Conservation (phyloP, 1,140 invertebrate species). For the Dolichoris vasculosae region DNA sequence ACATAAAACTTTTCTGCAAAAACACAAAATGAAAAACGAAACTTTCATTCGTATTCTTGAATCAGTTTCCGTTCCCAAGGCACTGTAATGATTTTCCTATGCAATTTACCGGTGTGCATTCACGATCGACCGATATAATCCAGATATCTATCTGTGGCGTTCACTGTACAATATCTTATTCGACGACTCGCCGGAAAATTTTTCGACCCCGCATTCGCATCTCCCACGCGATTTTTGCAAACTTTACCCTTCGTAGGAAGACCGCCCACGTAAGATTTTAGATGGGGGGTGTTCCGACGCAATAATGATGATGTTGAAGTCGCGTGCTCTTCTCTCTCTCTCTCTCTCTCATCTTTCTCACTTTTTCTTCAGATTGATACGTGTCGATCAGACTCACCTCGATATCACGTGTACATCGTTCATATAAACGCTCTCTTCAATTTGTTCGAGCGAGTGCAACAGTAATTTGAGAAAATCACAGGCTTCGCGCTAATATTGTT, state of each 20-base stretch:
- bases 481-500: not conserved
- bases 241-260: not conserved
- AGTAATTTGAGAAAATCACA: slow-evolving; percentile 14
- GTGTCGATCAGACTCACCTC: not conserved
- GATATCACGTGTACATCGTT: not conserved
- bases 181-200: not conserved
- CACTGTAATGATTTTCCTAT: not conserved
- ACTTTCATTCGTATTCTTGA: not conserved
- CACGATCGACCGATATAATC: slow-evolving; percentile 8
- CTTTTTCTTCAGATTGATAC: not conserved
- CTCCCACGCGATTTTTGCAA: not conserved
- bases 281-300: not conserved
- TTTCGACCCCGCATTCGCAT: not conserved
- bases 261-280: slow-evolving; percentile 14
- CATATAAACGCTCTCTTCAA: not conserved
- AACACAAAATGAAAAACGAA: not conserved
- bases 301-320: slow-evolving; percentile 20
- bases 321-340: not conserved
- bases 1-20: not conserved
- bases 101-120: not conserved
- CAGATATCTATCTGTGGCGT: slow-evolving; percentile 13
- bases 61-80: not conserved
- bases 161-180: slow-evolving; percentile 25
- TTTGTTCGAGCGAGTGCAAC: not conserved
- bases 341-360: slow-evolving; percentile 1